phyloP scores from a whole-genome alignment of 1,140 invertebrate species.

The Adelges cooleyi region DNA sequence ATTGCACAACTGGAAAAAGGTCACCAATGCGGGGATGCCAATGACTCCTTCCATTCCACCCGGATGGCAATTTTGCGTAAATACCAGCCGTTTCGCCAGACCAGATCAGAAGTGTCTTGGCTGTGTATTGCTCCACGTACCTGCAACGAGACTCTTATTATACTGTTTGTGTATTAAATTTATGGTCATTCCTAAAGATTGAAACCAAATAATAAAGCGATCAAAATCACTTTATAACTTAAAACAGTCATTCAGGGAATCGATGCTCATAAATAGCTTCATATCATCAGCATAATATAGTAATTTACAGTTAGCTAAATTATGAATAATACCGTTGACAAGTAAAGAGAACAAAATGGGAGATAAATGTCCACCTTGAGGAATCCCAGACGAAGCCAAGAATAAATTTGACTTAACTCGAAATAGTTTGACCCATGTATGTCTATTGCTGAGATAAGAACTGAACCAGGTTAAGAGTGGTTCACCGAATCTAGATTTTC shows the following conservation, averaged over 20 bases:
- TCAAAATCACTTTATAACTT: neutral
- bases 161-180: no score
- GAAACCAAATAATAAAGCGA: neutral
- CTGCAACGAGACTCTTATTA: no score
- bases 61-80: no score
- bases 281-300: neutral
- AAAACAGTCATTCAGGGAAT: neutral
- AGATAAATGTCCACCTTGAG: no score
- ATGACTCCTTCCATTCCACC: no score
- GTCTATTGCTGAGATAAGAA: neutral
- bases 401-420: neutral
- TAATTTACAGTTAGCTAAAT: neutral
- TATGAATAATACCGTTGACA: neutral
- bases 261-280: no score
- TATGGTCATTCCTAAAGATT: neutral
- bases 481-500: neutral
- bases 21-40: no score
- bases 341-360: neutral
- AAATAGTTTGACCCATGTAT: neutral
- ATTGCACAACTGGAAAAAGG: no score
- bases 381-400: neutral
- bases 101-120: no score
- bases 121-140: no score
- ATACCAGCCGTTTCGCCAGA: no score
- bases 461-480: neutral